Base-by-base conservation (phyloP, 2,888 invertebrate species). In the Chymomyza procnemis region DNA sequence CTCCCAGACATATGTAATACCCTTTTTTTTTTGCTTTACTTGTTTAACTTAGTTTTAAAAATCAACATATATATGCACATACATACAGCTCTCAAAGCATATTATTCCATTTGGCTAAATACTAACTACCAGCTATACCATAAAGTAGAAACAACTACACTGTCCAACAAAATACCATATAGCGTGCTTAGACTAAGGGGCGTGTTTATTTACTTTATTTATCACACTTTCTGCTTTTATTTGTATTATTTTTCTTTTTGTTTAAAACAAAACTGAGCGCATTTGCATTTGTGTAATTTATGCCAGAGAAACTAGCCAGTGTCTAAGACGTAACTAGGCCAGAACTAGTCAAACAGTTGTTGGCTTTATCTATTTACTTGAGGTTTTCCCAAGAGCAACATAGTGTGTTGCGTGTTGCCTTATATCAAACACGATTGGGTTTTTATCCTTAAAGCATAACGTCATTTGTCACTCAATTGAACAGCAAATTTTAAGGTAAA, bases 201-300 rank as follows among this genome's bases (percentile, higher is more conserved):
- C 14, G 22, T 61, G 22, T 61, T 50, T 30, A n/a, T 61, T 21
- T 52, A 16, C 50, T 50, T 16, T 14, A 41, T n/a, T 54, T 55
- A 18, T 26, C 8, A 48, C 52, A 57, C 54, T 54, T 54, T 18
- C 12, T 57, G n/a, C n/a, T n/a, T n/a, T n/a, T n/a, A n/a, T n/a
- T n/a, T n/a, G n/a, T n/a, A n/a, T n/a, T n/a, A n/a, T 62, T 21
- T 59, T 14, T 46, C 16, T 47, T 46, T 61, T 61, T 54, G 14
- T 54, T 54, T 54, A 14, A n/a, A 41, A 41, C 34, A 21, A 14
- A 54, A 14, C 22, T 26, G 4, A 26, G 26, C 26, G 26, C 26
- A 8, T 8, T 19, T 12, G 6, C 21, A 21, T 54, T 54, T 54
- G 16, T 54, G 21, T 41, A 12, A 41, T 12, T 14, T 12, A 41